phyloP scores from a whole-genome alignment of 2,888 invertebrate genomes.

The Nomada fabriciana region DNA sequence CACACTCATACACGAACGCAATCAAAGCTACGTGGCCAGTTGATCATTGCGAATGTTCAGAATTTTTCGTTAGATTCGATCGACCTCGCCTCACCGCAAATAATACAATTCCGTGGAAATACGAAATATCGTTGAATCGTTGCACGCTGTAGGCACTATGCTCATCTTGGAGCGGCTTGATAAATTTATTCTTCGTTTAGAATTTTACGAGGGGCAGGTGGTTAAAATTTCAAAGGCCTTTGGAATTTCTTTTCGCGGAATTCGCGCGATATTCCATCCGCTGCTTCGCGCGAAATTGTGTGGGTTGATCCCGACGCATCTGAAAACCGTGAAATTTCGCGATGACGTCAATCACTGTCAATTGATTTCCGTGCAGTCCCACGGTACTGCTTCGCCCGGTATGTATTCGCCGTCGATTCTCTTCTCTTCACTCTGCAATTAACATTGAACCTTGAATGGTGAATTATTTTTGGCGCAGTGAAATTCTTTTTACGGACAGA shows the following conservation, averaged over 20 bases:
- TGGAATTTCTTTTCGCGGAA: background rate
- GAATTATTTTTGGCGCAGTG: too few species aligned
- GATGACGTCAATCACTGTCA: conserved; percentile 55
- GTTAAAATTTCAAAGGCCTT: background rate
- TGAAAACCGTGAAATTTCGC: conserved; percentile 51
- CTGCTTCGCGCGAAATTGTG: background rate
- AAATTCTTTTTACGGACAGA: too few species aligned
- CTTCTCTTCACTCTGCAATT: background rate
- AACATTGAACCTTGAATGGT: background rate
- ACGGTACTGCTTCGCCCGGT: background rate
- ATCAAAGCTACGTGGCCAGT: conserved; percentile 47
- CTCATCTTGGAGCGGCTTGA: too few species aligned
- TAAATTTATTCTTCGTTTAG: too few species aligned
- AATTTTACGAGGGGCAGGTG: background rate
- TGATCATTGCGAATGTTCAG: conserved; percentile 14
- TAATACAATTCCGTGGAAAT: too few species aligned
- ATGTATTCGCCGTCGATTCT: background rate
- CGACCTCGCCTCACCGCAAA: too few species aligned
- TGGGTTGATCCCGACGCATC: conserved; percentile 16
- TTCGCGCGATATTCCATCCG: conserved; percentile 9
- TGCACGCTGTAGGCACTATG: too few species aligned
- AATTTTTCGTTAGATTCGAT: conserved; percentile 11
- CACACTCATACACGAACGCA: conserved; percentile 50
- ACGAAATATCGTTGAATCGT: too few species aligned
- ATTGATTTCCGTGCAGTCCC: conserved; percentile 47